Conservation (phyloP, 2,113 vertebrate genomes). For the Ellobius talpinus region DNA sequence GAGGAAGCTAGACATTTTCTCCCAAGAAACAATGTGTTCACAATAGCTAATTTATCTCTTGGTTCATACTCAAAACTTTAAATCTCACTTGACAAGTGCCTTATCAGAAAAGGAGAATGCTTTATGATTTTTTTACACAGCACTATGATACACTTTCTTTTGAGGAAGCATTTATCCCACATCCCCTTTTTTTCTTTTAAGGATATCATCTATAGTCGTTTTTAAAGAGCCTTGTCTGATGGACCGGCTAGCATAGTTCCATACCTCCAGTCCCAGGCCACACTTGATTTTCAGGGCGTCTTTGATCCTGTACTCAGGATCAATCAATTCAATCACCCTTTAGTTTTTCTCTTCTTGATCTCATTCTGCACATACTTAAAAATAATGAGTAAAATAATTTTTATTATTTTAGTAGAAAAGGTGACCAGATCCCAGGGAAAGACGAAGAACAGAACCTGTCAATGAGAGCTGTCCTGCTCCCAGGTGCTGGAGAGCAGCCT, state of each 20-base stretch:
- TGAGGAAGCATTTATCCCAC: not conserved
- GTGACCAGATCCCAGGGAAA: not conserved
- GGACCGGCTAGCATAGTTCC: not conserved
- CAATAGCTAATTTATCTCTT: not conserved
- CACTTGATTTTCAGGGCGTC: not conserved
- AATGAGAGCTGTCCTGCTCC: conserved; percentile 46
- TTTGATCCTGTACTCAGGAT: not conserved
- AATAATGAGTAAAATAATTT: not conserved
- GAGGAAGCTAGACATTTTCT: not conserved
- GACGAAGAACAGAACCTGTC: not conserved
- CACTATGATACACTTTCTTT: not conserved
- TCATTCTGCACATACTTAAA: not conserved
- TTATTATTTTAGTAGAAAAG: not conserved
- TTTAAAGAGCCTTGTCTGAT: not conserved
- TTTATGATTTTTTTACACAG: not conserved
- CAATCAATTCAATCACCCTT: not conserved
- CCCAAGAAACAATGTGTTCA: not conserved
- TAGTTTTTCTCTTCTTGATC: not conserved
- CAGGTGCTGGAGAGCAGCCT: not conserved
- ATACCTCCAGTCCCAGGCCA: not conserved
- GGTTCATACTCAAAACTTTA: not conserved
- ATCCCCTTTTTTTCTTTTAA: not conserved
- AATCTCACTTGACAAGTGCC: not conserved
- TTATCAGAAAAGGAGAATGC: not conserved
- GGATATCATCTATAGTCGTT: not conserved